phyloP scores from a whole-genome alignment of 2,797 vertebrate genomes.

The Oreochromis grahami region DNA sequence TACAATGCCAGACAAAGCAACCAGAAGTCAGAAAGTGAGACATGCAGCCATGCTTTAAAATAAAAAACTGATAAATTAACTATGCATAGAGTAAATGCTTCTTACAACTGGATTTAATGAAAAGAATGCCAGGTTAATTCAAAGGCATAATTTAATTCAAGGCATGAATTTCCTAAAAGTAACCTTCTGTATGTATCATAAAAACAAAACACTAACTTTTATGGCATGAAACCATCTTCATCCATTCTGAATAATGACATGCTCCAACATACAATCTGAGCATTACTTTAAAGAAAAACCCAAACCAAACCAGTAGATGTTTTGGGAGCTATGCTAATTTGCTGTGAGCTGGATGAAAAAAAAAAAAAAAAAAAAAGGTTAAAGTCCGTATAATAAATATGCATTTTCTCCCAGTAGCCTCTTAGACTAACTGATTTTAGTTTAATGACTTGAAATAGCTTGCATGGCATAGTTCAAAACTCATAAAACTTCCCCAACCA shows the following conservation, averaged over 20 bases:
- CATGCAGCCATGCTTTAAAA: neutral
- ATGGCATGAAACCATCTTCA: neutral
- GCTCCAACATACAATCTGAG: neutral
- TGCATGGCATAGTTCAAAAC: neutral
- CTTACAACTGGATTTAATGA: neutral
- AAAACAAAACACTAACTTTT: neutral
- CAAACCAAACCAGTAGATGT: neutral
- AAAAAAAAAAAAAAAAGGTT: neutral
- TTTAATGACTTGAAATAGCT: neutral
- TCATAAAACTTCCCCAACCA: neutral
- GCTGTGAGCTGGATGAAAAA: too few species aligned
- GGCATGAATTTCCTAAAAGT: neutral
- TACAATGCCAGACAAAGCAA: neutral
- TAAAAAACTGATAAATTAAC: neutral
- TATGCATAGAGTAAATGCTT: neutral
- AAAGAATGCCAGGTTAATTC: neutral
- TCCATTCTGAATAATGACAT: neutral
- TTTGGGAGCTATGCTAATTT: neutral
- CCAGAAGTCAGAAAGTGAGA: neutral
- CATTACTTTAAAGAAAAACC: neutral
- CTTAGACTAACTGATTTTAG: neutral
- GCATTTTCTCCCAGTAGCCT: neutral
- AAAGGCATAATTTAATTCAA: neutral
- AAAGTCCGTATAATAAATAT: rapidly evolving
- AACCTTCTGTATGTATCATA: neutral